phyloP scores from a whole-genome alignment of 2,797 vertebrate genomes.

The Pangasius macronema region DNA sequence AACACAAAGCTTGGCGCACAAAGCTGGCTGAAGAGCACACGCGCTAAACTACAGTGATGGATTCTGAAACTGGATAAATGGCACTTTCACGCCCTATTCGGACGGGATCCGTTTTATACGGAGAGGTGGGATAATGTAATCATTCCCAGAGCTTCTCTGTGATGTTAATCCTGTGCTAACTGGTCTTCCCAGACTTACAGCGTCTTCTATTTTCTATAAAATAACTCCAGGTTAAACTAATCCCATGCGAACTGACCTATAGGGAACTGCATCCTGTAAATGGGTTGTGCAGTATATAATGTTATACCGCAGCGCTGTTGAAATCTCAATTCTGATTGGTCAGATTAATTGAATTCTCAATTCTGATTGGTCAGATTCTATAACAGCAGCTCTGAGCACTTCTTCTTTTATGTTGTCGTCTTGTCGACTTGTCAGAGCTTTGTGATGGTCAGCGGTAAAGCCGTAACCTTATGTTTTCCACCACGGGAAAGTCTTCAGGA shows the following conservation, averaged over 20 bases:
- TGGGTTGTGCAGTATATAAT: not conserved
- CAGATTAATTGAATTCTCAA: no score
- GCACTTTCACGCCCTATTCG: not conserved
- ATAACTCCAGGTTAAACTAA: no score
- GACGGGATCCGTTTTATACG: no score
- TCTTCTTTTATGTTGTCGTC: not conserved
- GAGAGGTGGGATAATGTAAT: no score
- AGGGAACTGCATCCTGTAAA: slow-evolving; percentile 21
- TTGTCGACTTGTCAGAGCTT: not conserved
- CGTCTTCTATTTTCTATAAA: no score
- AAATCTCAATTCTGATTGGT: slow-evolving; percentile 1
- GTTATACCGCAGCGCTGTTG: not conserved
- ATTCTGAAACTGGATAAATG: slow-evolving; percentile 23
- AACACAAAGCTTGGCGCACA: slow-evolving; percentile 23
- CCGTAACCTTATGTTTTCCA: not conserved
- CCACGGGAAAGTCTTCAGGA: not conserved
- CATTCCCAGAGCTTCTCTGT: no score
- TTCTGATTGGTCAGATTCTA: slow-evolving; percentile 14
- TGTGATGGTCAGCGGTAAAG: not conserved
- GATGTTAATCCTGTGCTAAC: no score
- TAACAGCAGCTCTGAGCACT: not conserved
- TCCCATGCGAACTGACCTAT: no score
- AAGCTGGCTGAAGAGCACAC: slow-evolving; percentile 19
- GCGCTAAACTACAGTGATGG: slow-evolving; percentile 5
- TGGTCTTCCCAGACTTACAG: no score